Percentiles rank a stretch among this genome's conserved stretches.
phyloP scores from a whole-genome alignment of 2,113 vertebrate genomes.

The Pterocles gutturalis region DNA sequence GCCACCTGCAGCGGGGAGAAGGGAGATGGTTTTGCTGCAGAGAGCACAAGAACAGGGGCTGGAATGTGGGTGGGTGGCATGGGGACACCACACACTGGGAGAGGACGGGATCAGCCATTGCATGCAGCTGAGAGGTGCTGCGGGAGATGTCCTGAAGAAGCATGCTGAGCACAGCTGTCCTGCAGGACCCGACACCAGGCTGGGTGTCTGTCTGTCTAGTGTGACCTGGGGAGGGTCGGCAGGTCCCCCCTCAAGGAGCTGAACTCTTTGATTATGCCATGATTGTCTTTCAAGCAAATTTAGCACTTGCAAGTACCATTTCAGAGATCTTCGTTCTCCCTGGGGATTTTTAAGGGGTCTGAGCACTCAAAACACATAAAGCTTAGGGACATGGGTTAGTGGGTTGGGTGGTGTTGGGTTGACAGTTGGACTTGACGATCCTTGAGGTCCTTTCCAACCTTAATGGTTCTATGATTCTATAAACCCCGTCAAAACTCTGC shows the following conservation, averaged over 20 bases:
- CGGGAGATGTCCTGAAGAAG: neutral
- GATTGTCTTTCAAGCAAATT: neutral
- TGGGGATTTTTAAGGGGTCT: neutral
- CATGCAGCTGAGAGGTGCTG: neutral
- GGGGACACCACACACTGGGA: rapidly evolving
- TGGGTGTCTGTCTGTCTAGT: neutral
- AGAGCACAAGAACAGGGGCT: neutral
- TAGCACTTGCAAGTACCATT: neutral
- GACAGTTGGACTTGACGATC: too few relatives aligned
- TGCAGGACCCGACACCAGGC: neutral
- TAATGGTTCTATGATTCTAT: too few relatives aligned
- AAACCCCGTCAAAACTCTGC: neutral
- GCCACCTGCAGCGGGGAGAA: neutral
- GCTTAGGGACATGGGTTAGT: too few relatives aligned
- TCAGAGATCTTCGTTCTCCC: neutral
- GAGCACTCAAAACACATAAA: neutral
- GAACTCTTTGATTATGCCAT: neutral
- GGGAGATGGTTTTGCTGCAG: neutral
- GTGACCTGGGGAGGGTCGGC: neutral
- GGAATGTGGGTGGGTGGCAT: neutral
- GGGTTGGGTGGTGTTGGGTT: too few relatives aligned
- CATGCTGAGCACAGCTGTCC: neutral
- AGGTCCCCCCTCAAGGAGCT: neutral
- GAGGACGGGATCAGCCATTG: neutral
- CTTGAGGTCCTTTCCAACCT: too few relatives aligned